These are phyloP conservation scores for Heliangelus exortis DNA, from an alignment of 2,797 vertebrate species.

Conservation along the genomic window DNA sequence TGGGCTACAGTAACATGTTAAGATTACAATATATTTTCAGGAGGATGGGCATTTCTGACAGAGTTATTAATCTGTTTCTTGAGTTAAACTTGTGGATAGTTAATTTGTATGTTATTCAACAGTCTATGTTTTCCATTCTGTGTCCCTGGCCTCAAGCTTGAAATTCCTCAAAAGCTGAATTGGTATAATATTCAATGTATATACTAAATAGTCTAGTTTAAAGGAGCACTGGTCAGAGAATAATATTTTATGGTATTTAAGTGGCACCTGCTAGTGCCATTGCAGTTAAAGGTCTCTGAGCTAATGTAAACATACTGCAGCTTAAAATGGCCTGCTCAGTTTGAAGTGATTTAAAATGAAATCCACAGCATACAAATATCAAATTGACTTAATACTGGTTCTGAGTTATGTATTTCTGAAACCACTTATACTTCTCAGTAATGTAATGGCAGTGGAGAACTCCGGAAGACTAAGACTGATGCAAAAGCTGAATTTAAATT, in stretches of 20 bases:
- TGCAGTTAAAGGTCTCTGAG: neutral
- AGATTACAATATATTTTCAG: conserved; percentile 22
- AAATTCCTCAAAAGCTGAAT: conserved; percentile 19
- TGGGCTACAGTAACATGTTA: conserved; percentile 13
- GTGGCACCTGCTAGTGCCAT: neutral
- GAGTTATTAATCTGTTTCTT: conserved; percentile 15
- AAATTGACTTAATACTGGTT: conserved; percentile 39
- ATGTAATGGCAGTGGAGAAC: neutral
- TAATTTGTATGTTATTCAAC: conserved; percentile 41
- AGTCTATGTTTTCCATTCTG: neutral
- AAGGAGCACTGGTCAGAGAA: neutral
- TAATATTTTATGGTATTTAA: neutral
- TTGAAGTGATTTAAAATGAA: conserved; percentile 3
- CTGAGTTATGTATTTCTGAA: neutral
- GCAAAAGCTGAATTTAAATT: conserved; percentile 48
- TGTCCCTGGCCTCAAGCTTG: neutral
- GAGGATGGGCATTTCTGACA: conserved; percentile 34
- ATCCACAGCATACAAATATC: neutral
- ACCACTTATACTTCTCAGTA: neutral
- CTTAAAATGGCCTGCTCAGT: neutral
- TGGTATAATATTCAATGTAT: neutral
- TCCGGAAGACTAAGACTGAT: conserved; percentile 27
- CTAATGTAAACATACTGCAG: neutral
- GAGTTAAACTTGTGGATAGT: conserved; percentile 17
- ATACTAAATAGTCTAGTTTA: neutral